phyloP scores from a whole-genome alignment of 2,797 vertebrate species.

The Hippocampus kuda region DNA sequence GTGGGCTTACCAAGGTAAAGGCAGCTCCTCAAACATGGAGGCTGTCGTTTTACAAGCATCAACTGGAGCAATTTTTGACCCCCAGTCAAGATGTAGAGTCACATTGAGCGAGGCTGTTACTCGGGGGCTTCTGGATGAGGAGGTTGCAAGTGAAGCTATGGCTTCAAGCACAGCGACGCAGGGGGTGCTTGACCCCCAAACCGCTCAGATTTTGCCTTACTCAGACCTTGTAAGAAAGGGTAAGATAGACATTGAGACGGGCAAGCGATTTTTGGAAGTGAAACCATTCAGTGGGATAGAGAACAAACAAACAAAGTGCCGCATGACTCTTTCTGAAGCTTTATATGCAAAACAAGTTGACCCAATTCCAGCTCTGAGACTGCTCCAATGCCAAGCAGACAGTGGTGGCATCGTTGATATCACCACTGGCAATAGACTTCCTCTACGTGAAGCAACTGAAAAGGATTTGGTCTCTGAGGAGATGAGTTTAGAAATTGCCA shows the following conservation, averaged over 20 bases:
- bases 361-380: conserved; percentile 63
- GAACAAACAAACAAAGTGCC: conserved; percentile 46
- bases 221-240: conserved; percentile 79
- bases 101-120: conserved; percentile 67
- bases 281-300: conserved; percentile 72
- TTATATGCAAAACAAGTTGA: conserved; percentile 68
- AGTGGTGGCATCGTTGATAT: conserved; percentile 77
- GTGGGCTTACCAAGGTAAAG: conserved; percentile 47
- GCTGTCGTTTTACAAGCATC: conserved; percentile 54
- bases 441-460: conserved; percentile 68
- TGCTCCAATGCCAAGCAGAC: conserved; percentile 81
- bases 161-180: conserved; percentile 53
- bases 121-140: conserved; percentile 63
- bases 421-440: conserved; percentile 63
- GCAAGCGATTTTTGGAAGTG: conserved; percentile 82
- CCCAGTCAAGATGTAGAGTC: conserved; percentile 60
- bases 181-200: conserved; percentile 75
- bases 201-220: conserved; percentile 74
- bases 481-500: conserved; percentile 69
- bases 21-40: conserved; percentile 44
- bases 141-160: conserved; percentile 53
- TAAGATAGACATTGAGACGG: conserved; percentile 83
- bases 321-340: conserved; percentile 66
- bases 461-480: conserved; percentile 67
- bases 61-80: conserved; percentile 62